A percentile compares a stretch with the other conserved stretches of the same genome.
Conservation (phyloP, 2,797 vertebrate species). For the Denticeps clupeoides region DNA sequence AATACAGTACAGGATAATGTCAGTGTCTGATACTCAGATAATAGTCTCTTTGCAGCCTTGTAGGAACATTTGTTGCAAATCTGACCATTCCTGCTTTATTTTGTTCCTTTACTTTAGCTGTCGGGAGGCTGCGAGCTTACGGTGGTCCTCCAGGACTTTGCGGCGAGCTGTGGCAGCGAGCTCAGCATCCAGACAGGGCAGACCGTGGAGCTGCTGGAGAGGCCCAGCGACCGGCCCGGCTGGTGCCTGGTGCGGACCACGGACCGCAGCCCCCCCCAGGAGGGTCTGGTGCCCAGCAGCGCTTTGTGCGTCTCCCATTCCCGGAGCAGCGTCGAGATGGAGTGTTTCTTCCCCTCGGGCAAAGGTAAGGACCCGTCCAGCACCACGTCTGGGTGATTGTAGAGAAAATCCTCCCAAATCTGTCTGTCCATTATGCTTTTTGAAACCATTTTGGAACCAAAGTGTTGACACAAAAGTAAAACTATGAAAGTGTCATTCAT, state of each 20-base stretch:
- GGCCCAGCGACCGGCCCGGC: constrained; percentile 78
- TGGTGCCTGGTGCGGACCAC: constrained; percentile 93
- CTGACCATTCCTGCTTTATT: not conserved
- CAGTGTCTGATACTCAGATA: no score
- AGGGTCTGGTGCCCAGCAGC: constrained; percentile 89
- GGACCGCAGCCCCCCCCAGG: constrained; percentile 75
- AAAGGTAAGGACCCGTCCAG: constrained; percentile 59
- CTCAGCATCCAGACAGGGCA: constrained; percentile 81
- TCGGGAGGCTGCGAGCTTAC: constrained; percentile 94
- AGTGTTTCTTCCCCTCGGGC: constrained; percentile 76
- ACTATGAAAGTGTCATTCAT: no score
- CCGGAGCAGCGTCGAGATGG: constrained; percentile 95
- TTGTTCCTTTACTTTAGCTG: constrained; percentile 55
- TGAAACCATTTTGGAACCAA: no score
- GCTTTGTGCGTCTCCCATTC: constrained; percentile 87
- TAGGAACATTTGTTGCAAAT: no score
- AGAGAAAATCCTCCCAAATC: no score
- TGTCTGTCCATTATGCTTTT: no score
- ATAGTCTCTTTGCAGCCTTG: no score
- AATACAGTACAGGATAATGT: no score
- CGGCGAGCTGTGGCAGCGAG: constrained; percentile 69
- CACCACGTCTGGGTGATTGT: no score
- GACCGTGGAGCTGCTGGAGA: constrained; percentile 90
- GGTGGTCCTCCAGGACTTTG: constrained; percentile 91
- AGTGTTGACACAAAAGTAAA: no score